These are phyloP conservation scores for Corythornis madagascariensis DNA, from an alignment of 2,113 vertebrate genomes.

Conservation along the genomic window DNA sequence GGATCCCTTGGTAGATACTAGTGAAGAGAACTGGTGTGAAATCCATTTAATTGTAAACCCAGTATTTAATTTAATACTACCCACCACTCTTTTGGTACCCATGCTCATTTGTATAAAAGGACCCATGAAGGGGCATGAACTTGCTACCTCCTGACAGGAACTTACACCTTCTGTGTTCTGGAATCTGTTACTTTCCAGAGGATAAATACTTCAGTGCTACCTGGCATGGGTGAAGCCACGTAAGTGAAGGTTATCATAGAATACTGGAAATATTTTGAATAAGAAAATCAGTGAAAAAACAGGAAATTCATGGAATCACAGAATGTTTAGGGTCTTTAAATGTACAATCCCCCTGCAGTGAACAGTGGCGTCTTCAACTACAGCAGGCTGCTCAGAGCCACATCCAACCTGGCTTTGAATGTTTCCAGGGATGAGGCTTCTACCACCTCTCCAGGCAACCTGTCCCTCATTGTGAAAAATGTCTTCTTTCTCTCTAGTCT, in stretches of 20 bases:
- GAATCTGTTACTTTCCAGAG: background rate
- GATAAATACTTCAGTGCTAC: background rate
- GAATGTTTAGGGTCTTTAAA: background rate
- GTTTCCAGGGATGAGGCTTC: background rate
- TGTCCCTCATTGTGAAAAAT: background rate
- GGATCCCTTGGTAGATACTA: too few relatives aligned
- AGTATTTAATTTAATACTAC: too few relatives aligned
- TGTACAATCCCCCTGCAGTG: background rate
- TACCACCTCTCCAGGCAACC: background rate
- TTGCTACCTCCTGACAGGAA: too few relatives aligned
- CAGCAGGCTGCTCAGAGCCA: background rate
- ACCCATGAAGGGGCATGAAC: too few relatives aligned
- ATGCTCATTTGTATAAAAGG: too few relatives aligned
- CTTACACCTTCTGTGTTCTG: background rate
- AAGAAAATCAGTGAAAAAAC: background rate
- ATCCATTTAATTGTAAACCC: too few relatives aligned
- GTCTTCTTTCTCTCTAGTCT: background rate
- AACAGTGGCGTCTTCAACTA: background rate
- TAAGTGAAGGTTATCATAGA: background rate
- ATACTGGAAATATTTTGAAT: background rate
- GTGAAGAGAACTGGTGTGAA: too few relatives aligned
- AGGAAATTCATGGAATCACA: background rate
- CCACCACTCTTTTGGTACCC: too few relatives aligned
- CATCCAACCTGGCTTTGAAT: background rate
- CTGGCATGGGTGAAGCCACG: background rate